Base-by-base conservation (phyloP, 2,797 vertebrate species). In the Neostethus bicornis region DNA sequence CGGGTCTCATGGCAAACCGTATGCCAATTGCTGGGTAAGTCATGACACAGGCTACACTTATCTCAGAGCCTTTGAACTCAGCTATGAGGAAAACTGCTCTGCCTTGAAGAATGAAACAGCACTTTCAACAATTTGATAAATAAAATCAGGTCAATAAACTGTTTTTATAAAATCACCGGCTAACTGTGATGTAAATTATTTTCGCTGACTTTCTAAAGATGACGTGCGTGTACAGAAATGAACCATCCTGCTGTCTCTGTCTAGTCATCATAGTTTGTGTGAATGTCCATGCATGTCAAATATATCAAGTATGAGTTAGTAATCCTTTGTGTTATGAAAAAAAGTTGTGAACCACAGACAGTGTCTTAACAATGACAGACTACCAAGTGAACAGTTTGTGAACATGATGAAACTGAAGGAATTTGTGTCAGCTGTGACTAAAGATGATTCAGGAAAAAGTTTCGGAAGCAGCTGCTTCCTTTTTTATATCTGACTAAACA, bases 381-480 rank as follows among this genome's bases (percentile, higher is more conserved):
- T 0, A 55, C 54, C 23, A 5, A 51, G 68, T 66, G 61, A 69
- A 71, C 77, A 57, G 10, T 66, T 28, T 31, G 49, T 35, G 35
- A 24, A 39, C 2, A 3, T 66, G 44, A 73, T 29, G 51, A 47
- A 58, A 59, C 24, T 11, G 34, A 50, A 37, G n/a, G 48, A 70
- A 60, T 67, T 25, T 12, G 32, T 48, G 71, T 87, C 85, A 84
- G 82, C 80, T 38, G 5, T 58, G 48, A 43, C 17, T 6, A 37
- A 23, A 26, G 46, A 70, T 58, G 56, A 66, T 51, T 83, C 79
- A 60, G 70, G 24, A 7, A 44, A n/a, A 58, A 61, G 42, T 23
- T 0, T 1, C 68, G 85, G 87, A 89, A 89, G 66, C 87, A 84
- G 70, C 70, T 85, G 83, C 46, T 86, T 87, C 81, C 83, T 70